Evolutionary conservation across 2,888 invertebrate species (phyloP).

Genomic region (Caradrina kadenii): DNA sequence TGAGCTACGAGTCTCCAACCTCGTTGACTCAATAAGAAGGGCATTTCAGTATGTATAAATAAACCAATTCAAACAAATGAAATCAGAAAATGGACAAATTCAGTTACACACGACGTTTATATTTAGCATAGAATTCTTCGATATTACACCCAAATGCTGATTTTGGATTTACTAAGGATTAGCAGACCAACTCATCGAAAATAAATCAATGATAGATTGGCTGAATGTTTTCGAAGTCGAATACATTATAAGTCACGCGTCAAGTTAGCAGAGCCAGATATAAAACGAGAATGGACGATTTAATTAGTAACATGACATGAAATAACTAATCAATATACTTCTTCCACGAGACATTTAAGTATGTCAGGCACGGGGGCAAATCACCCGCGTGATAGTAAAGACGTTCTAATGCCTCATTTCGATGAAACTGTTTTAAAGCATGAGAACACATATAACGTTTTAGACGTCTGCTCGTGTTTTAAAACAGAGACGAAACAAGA

Average conservation of each 20-base stretch:
- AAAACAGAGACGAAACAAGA: neutral
- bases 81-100: neutral
- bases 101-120: too few species aligned
- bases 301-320: neutral
- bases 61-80: neutral
- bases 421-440: slow-evolving; percentile 2
- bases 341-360: neutral
- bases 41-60: neutral
- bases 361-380: neutral
- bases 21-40: neutral
- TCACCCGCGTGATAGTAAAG: neutral
- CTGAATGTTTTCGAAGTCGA: slow-evolving; percentile 5
- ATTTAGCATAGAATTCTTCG: too few species aligned
- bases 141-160: too few species aligned
- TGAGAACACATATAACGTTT: neutral
- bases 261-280: slow-evolving; percentile 1
- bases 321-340: neutral
- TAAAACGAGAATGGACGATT: neutral
- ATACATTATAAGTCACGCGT: slow-evolving; percentile 7
- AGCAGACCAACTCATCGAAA: neutral
- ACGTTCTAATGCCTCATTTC: neutral
- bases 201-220: neutral
- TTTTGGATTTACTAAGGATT: slow-evolving; percentile 1
- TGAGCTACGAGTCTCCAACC: slow-evolving; percentile 6
- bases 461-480: neutral